Base-by-base conservation (phyloP, 2,888 invertebrate genomes). In the Stenotaenia linearis region DNA sequence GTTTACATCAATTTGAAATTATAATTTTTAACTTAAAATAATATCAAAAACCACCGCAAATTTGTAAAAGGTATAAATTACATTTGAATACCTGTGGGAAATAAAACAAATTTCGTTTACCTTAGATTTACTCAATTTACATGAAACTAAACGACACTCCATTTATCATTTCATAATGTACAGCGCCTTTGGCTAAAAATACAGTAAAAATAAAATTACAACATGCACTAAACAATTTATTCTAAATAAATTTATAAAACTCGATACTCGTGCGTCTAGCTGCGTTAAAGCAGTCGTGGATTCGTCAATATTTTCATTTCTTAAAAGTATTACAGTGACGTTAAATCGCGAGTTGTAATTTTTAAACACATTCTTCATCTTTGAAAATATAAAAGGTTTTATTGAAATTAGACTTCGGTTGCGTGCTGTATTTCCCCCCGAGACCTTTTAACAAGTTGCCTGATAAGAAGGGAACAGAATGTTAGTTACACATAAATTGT, bases 401-500 rank as follows among this genome's bases (percentile, higher is more conserved):
- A 69, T 69, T 69, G 28, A 69, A 69, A 69, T 69, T 69, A 69
- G 25, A 69, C 69, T 69, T 28, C 15, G 25, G 69, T 69, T 69
- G n/a, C 25, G n/a, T 69, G 25, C 15, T 69, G 69, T 69, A 69
- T 25, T 69, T 28, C 28, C 69, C 69, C 69, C 23, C 69, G 69
- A 69, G 69, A n/a, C 69, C 69, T 69, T 69, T 69, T 69, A 69
- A 69, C 69, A 69, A 69, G 25, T 69, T 69, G 23, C 25, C 69
- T 69, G 69, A 69, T 69, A 69, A 69, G 69, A 69, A 69, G 69
- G 23, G 69, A 69, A 69, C 69, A 69, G 69, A 69, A 69, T 28
- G 69, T 69, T 69, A 69, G 69, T 69, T 69, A 69, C 69, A 69
- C 69, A 69, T 69, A 69, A 69, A 69, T 69, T 69, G 25, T 69